Conservation (phyloP, 2,888 invertebrate species). For the Tineola bisselliella region DNA sequence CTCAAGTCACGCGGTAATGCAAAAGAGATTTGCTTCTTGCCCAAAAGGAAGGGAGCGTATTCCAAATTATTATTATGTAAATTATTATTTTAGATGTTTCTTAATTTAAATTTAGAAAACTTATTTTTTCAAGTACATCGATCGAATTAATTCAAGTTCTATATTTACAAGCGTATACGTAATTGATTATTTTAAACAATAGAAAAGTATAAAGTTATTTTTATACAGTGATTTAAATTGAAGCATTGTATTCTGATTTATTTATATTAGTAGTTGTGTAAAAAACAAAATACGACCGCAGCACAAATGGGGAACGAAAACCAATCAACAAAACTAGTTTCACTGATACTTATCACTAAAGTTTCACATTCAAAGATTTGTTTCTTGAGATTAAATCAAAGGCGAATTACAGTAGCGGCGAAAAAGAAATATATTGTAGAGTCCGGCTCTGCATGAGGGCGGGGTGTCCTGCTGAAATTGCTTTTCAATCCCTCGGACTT, state of each 20-base stretch:
- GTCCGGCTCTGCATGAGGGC: constrained; percentile 56
- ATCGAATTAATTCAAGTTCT: too few relatives aligned
- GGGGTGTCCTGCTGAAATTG: constrained; percentile 69
- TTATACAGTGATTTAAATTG: background rate
- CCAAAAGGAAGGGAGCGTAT: background rate
- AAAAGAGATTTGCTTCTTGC: constrained; percentile 12
- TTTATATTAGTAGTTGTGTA: too few relatives aligned
- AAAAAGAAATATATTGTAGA: constrained; percentile 63
- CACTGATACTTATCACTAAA: constrained; percentile 64
- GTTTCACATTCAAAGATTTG: constrained; percentile 69
- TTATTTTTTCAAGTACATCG: background rate
- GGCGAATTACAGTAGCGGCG: constrained; percentile 67
- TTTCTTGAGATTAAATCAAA: constrained; percentile 68
- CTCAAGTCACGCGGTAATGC: constrained; percentile 9
- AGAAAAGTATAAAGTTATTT: background rate
- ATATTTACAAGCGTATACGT: too few relatives aligned
- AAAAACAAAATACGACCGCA: too few relatives aligned
- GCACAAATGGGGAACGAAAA: constrained; percentile 35
- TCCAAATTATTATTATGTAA: background rate
- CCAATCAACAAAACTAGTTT: constrained; percentile 65
- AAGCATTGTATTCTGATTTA: background rate
- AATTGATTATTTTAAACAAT: background rate
- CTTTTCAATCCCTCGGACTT: constrained; percentile 71
- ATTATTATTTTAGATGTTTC: background rate
- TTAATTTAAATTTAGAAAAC: background rate